Percentiles rank a stretch among this genome's conserved stretches.
Evolutionary conservation across 2,113 vertebrate genomes (phyloP).

Genomic region (Tetrax tetrax): DNA sequence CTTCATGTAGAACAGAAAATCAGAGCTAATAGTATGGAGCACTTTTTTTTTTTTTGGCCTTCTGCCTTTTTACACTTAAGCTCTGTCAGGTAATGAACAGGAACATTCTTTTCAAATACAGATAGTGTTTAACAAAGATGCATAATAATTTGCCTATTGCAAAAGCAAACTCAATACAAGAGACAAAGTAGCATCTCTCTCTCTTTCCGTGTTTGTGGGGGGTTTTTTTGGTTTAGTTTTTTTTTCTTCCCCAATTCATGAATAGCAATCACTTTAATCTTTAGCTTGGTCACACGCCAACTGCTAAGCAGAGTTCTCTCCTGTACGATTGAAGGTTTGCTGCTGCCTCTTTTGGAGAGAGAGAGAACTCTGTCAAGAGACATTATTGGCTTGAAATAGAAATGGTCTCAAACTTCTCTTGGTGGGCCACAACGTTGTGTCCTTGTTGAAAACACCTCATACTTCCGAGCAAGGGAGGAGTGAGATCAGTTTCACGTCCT

Average conservation of each 20-base stretch:
- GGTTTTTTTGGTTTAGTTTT: background rate
- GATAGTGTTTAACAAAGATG: conserved; percentile 2
- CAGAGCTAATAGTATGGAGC: conserved; percentile 9
- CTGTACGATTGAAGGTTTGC: background rate
- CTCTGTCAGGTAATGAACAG: conserved; percentile 45
- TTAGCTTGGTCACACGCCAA: background rate
- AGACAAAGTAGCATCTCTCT: background rate
- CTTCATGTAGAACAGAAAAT: conserved; percentile 29
- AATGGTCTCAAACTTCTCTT: background rate
- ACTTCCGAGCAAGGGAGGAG: background rate
- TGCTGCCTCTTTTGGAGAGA: background rate
- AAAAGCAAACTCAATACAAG: conserved; percentile 3
- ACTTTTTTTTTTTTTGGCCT: conserved; percentile 43
- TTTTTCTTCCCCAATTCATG: background rate
- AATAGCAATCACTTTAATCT: background rate
- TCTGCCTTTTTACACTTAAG: conserved; percentile 27
- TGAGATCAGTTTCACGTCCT: background rate
- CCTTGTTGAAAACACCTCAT: background rate
- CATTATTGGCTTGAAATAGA: background rate
- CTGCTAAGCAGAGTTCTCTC: background rate
- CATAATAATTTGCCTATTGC: conserved; percentile 23
- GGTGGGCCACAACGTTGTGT: background rate
- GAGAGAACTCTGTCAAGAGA: background rate
- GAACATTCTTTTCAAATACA: conserved; percentile 30
- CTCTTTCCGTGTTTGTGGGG: no score